Conservation (phyloP, 2,888 invertebrate genomes). For the Trachelus troglodyta region DNA sequence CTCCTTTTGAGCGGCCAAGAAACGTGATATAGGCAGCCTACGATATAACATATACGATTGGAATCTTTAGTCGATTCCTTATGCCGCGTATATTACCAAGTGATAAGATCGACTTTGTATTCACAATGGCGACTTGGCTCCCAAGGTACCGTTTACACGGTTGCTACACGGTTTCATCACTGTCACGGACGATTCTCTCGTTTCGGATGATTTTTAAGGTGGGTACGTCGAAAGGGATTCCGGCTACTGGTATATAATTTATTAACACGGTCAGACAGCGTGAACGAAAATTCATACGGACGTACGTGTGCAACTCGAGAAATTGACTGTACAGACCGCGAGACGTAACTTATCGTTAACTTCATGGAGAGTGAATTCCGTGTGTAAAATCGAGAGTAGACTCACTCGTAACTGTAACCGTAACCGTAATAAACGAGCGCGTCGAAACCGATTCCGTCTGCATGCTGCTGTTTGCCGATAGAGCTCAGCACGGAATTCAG, state of each 20-base stretch:
- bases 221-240: background rate
- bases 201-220: background rate
- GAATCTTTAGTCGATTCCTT: slow-evolving; percentile 31
- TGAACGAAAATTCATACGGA: slow-evolving; percentile 40
- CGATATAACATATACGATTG: slow-evolving; percentile 7
- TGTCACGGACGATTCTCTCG: background rate
- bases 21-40: slow-evolving; percentile 14
- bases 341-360: slow-evolving; percentile 26
- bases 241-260: background rate
- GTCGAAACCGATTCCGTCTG: background rate
- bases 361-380: slow-evolving; percentile 49
- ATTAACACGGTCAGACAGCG: slow-evolving; percentile 21
- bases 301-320: background rate
- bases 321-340: background rate
- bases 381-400: slow-evolving; percentile 52
- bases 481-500: background rate
- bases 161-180: background rate
- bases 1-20: slow-evolving; percentile 5
- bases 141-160: background rate
- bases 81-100: slow-evolving; percentile 30
- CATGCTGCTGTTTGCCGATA: background rate
- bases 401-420: slow-evolving; percentile 35
- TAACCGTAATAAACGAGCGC: slow-evolving; percentile 24
- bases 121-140: slow-evolving; percentile 31
- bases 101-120: slow-evolving; percentile 36